Evolutionary conservation across 2,797 vertebrate genomes (phyloP).

Genomic region (Bucorvus abyssinicus): DNA sequence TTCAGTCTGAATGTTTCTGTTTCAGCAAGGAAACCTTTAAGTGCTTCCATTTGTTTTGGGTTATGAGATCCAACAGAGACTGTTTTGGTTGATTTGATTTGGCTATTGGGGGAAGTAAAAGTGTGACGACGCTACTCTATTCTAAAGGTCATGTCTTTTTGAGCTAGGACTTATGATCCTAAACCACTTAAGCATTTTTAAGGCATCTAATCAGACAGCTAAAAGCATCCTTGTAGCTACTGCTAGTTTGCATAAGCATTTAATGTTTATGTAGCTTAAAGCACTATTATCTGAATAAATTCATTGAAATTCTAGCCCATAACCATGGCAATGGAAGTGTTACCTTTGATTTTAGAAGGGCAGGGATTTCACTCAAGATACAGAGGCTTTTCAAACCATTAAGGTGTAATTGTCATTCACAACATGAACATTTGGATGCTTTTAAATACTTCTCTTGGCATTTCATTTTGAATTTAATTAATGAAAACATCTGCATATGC

Average conservation of each 20-base stretch:
- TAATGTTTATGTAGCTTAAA: neutral
- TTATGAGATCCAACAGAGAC: neutral
- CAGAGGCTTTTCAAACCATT: neutral
- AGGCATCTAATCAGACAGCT: neutral
- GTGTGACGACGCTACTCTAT: neutral
- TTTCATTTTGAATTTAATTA: constrained; percentile 5
- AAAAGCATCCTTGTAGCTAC: neutral
- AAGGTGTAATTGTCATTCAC: neutral
- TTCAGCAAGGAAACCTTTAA: neutral
- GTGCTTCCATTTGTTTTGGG: neutral
- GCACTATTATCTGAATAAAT: neutral
- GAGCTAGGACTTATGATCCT: neutral
- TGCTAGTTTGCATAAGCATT: neutral
- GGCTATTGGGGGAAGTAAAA: neutral
- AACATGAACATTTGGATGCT: neutral
- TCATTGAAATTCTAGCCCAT: neutral
- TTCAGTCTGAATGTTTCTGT: neutral
- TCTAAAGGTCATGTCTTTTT: neutral
- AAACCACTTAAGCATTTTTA: neutral
- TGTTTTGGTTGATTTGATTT: neutral
- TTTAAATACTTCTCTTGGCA: neutral
- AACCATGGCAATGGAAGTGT: neutral
- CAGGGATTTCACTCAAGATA: neutral
- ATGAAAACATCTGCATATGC: neutral
- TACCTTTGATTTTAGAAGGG: neutral